A percentile compares a stretch with the other conserved stretches of the same genome.
Conservation (phyloP, 23 tunicate species). For the Halocynthia roretzi region DNA sequence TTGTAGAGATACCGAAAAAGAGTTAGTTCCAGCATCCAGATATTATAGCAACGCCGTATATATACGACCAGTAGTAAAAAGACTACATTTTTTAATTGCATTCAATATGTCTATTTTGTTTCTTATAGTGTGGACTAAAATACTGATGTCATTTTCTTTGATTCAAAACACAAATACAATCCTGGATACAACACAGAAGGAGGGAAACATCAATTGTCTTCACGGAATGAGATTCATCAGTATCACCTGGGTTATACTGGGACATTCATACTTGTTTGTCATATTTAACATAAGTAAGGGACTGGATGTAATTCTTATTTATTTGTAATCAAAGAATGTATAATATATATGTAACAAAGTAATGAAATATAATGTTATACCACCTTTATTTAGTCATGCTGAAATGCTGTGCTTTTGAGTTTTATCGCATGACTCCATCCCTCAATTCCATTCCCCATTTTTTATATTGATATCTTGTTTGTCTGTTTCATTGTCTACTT, state of each 20-base stretch:
- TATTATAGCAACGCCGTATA: no score
- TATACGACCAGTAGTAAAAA: no score
- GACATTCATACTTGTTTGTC: constrained; percentile 66
- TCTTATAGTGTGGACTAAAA: neutral
- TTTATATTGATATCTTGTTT: no score
- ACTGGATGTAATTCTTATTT: no score
- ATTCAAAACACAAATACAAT: constrained; percentile 59
- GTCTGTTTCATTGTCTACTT: no score
- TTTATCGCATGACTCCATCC: neutral
- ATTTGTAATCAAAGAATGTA: no score
- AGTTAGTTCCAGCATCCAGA: no score
- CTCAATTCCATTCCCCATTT: neutral
- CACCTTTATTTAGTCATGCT: neutral
- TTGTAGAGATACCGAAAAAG: no score
- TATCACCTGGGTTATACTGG: constrained; percentile 94
- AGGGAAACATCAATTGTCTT: constrained; percentile 67
- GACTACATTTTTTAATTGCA: no score
- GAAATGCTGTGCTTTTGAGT: neutral
- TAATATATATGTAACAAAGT: no score
- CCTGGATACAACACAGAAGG: constrained; percentile 54
- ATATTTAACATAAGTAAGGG: constrained; percentile 25
- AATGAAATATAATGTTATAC: no score
- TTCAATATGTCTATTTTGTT: neutral
- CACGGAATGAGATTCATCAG: constrained; percentile 93
- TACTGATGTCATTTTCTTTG: constrained; percentile 52